Evolutionary conservation across 2,888 invertebrate genomes (phyloP), one percentile per base, ranked within the genome.

Genomic region (Stomorhina lunata): DNA sequence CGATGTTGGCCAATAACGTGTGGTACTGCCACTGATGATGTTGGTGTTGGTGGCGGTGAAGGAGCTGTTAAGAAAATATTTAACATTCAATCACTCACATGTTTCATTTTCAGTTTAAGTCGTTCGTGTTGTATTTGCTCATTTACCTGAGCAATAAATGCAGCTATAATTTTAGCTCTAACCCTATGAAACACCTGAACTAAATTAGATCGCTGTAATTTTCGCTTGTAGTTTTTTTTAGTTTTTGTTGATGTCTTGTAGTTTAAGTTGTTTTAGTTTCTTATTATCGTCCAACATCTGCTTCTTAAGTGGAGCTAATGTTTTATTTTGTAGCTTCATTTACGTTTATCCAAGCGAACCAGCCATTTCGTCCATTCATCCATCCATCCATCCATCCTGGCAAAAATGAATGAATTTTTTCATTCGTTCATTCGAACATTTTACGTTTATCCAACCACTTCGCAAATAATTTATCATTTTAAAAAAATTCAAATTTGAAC

Each of bases 131-230:
- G 27, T 57, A 32, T 50, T 63, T 71, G 37, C 10, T 55, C n/a
- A 68, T 45, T 77, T 69, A 69, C 63, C 78, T 73, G n/a, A n/a
- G 50, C 57, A 61, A 65, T n/a, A 37, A 77, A 72, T 34, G 40
- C 34, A 63, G 1, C 20, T 32, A 65, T 9, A 50, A 45, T 29
- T 27, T 1, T 34, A 61, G 40, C 48, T 32, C 12, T 50, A 82
- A 76, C 79, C 79, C 75, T 82, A 79, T 40, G 71, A 83, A 83
- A 83, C 83, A 83, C 83, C 83, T 83, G 83, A 83, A 80, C 63
- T 48, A 81, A 83, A 83, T 83, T 83, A 83, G 83, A 83, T 83
- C 83, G 83, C 57, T 80, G 78, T 65, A 78, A 83, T 83, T 83
- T 80, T 83, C 83, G 77, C 71, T 75, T 27, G 22, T 66, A 59